Percentiles rank a stretch among this genome's conserved stretches.
These are phyloP conservation scores for Microplitis manilae DNA, from an alignment of 2,888 invertebrate species.

Conservation along the genomic window DNA sequence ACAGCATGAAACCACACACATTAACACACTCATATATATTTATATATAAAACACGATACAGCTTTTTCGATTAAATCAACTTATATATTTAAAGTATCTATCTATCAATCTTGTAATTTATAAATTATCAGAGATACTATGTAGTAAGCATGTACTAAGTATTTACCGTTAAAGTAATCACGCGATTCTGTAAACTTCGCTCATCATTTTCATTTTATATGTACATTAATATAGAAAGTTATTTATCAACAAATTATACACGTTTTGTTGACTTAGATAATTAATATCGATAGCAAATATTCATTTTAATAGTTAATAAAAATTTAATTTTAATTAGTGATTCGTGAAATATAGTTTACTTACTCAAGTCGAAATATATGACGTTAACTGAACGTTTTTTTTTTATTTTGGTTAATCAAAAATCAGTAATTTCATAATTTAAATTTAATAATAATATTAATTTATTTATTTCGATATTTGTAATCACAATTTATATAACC, in stretches of 20 bases:
- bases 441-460: too few species aligned
- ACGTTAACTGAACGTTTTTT: too few species aligned
- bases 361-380: too few species aligned
- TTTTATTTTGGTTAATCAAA: too few species aligned
- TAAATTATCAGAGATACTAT: background rate
- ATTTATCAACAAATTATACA: background rate
- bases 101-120: conserved; percentile 1
- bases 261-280: background rate
- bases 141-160: background rate
- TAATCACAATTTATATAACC: too few species aligned
- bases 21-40: background rate
- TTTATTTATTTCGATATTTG: too few species aligned
- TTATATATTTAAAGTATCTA: background rate
- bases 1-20: background rate
- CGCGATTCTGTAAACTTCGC: background rate
- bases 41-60: background rate
- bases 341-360: too few species aligned
- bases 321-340: too few species aligned
- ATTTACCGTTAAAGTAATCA: conserved; percentile 1
- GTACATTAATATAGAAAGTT: background rate
- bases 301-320: background rate
- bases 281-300: background rate
- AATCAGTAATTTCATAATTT: too few species aligned
- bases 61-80: background rate
- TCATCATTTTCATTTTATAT: background rate